Evolutionary conservation across 2,888 invertebrate genomes (phyloP).

Genomic region (Acanthoscelides obtectus): DNA sequence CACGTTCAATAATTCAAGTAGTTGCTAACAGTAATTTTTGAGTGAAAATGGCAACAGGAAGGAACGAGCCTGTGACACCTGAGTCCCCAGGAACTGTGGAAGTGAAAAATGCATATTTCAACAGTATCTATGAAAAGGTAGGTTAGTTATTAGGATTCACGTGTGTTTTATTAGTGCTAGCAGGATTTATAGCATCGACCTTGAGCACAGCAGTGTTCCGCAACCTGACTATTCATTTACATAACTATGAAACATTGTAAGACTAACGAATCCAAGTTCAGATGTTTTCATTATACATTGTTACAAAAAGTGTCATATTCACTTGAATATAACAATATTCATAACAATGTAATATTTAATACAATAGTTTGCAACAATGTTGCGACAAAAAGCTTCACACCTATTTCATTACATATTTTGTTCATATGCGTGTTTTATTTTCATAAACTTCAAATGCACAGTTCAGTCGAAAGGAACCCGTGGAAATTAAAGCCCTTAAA

Average conservation of each 20-base stretch:
- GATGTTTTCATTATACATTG: background rate
- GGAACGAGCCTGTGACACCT: background rate
- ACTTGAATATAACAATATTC: too few species aligned
- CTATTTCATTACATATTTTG: too few species aligned
- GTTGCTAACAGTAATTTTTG: too few species aligned
- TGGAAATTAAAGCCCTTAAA: too few species aligned
- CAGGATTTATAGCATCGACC: background rate
- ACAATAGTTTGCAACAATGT: too few species aligned
- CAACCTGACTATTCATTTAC: background rate
- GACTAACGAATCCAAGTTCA: background rate
- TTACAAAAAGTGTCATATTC: too few species aligned
- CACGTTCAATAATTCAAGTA: too few species aligned
- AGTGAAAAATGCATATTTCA: background rate
- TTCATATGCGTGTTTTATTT: too few species aligned
- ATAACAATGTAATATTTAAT: too few species aligned
- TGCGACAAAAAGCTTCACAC: too few species aligned
- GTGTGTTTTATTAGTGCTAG: background rate
- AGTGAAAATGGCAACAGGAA: background rate
- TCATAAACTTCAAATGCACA: too few species aligned
- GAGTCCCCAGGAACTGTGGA: background rate
- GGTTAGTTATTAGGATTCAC: background rate
- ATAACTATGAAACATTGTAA: background rate
- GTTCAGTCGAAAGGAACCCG: too few species aligned
- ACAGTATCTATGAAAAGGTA: conserved; percentile 3
- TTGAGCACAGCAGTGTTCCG: background rate